Evolutionary conservation across 2,888 invertebrate genomes (phyloP), one percentile per base, ranked within the genome.

Genomic region (Drosophila tripunctata): DNA sequence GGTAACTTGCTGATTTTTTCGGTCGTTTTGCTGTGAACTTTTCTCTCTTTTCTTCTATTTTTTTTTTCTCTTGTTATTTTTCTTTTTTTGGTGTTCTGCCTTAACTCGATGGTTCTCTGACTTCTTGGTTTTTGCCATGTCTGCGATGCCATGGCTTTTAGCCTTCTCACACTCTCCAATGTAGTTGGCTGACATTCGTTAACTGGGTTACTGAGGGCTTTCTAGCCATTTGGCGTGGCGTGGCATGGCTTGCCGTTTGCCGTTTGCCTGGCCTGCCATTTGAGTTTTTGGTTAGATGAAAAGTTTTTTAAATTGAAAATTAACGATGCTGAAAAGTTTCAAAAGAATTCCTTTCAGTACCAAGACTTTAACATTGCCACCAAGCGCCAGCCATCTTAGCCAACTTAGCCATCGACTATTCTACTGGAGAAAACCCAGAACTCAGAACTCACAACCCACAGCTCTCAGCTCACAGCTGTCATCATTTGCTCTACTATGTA

Each of bases 281-380:
- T 62, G 62, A 64, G 74, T 61, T 78, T 75, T 73, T 69, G 65
- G 75, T 62, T 65, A 69, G 69, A 76, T 76, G 78, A 73, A 71
- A 82, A 83, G 66, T 83, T 83, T 83, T 74, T 71, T 75, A 83
- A 83, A 83, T 83, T 82, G 83, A 82, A 82, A 82, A 82, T 82
- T 82, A 82, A 82, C 82, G 82, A 82, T 82, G 83, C 82, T 82
- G 82, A 82, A 82, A 81, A 82, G 72, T 82, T 77, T 74, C 47
- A 57, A 71, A 78, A 78, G 69, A 78, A 78, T 79, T 74, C 48
- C 65, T 48, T 62, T 62, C 65, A 50, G 64, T 52, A 54, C 50
- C 57, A 44, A 66, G 72, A 75, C 69, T 75, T 77, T 63, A 69
- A 70, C 51, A 56, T 43, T 43, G 41, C 51, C 35, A 33, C 50